A percentile compares a stretch with the other conserved stretches of the same genome.
Conservation (phyloP, 1,140 invertebrate species). For the Macrocentrus cingulum region DNA sequence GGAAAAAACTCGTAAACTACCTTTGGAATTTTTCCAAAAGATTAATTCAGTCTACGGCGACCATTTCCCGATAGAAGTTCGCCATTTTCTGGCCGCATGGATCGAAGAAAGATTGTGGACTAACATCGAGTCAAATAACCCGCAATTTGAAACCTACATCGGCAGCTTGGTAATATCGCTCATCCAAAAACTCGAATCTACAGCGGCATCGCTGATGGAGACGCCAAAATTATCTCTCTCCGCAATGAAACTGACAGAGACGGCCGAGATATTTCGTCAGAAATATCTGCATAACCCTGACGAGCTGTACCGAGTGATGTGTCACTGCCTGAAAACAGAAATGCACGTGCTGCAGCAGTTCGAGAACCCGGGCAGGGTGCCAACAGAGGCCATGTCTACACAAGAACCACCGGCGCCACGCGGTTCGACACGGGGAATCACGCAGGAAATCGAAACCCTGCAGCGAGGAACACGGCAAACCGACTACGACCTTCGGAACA, state of each 20-base stretch:
- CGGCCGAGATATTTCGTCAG: constrained; percentile 73
- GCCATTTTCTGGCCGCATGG: constrained; percentile 83
- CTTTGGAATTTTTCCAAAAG: constrained; percentile 73
- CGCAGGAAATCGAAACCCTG: constrained; percentile 66
- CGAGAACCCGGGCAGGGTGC: constrained; percentile 59
- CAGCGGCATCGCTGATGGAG: constrained; percentile 68
- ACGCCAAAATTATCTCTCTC: constrained; percentile 77
- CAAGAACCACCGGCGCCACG: constrained; percentile 42
- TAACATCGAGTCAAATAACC: constrained; percentile 71
- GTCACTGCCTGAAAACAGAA: constrained; percentile 75
- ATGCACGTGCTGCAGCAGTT: constrained; percentile 68
- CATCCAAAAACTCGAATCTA: constrained; percentile 76
- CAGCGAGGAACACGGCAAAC: constrained; percentile 70
- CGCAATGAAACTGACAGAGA: constrained; percentile 78
- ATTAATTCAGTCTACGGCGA: constrained; percentile 78
- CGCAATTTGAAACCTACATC: constrained; percentile 63
- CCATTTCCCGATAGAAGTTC: constrained; percentile 87
- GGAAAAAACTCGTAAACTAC: constrained; percentile 80
- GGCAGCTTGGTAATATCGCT: constrained; percentile 68
- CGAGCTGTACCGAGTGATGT: constrained; percentile 71
- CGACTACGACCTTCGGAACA: constrained; percentile 68
- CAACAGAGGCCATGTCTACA: constrained; percentile 45
- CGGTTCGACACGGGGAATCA: constrained; percentile 50
- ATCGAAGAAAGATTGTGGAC: constrained; percentile 83
- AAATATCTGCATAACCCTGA: constrained; percentile 68